Evolutionary conservation across 53 echinoderm and acorn worm genomes (phyloP).

Genomic region (Holothuria scabra): DNA sequence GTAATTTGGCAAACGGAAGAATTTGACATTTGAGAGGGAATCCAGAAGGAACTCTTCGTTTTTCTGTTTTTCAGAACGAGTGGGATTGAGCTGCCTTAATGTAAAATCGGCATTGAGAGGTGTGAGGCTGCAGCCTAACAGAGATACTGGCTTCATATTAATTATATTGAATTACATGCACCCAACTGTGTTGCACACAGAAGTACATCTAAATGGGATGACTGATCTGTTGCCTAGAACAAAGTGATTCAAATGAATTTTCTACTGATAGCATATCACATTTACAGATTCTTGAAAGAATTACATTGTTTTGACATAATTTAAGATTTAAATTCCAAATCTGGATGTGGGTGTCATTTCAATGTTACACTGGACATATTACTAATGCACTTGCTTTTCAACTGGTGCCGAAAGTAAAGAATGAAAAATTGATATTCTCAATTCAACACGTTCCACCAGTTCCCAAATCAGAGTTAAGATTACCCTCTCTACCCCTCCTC

Average conservation of each 20-base stretch:
- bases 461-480: no score
- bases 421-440: no score
- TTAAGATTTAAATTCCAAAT: no score
- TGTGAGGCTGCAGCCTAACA: conserved; percentile 32
- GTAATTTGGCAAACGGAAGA: conserved; percentile 59
- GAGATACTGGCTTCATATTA: conserved; percentile 43
- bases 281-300: no score
- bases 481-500: no score
- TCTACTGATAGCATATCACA: conserved; percentile 2
- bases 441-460: no score
- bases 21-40: conserved; percentile 47
- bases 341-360: no score
- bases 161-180: conserved; percentile 46
- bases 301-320: no score
- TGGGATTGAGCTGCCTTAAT: conserved; percentile 40
- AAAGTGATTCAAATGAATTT: conserved; percentile 11
- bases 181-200: conserved; percentile 9
- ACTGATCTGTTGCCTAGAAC: conserved; percentile 15
- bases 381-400: no score
- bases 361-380: no score
- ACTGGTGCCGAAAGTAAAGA: no score
- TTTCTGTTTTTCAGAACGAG: conserved; percentile 21
- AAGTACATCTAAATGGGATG: conserved; percentile 17
- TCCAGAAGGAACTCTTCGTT: conserved; percentile 18
- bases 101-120: conserved; percentile 43